These are phyloP conservation scores for Rhinopomastus cyanomelas DNA, from an alignment of 2,113 vertebrate species.

Conservation along the genomic window DNA sequence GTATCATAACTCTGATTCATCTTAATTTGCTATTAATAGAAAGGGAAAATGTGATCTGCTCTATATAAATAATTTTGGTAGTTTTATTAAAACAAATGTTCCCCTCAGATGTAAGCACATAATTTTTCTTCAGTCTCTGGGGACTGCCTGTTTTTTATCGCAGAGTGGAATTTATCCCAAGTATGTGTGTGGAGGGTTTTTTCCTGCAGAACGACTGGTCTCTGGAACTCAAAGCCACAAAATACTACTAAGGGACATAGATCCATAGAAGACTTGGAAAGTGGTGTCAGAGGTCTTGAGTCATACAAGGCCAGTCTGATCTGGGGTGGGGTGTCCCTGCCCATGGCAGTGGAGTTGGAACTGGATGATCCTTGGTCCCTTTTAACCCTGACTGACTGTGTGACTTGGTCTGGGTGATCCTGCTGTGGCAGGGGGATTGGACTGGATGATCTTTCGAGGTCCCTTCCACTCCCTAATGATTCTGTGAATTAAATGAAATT, in stretches of 20 bases:
- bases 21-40: slow-evolving; percentile 53
- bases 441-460: no score
- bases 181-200: not conserved
- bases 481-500: slow-evolving; percentile 30
- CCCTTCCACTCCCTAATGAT: no score
- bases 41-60: slow-evolving; percentile 29
- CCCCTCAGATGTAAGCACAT: not conserved
- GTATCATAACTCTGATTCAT: slow-evolving; percentile 45
- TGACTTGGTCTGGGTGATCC: no score
- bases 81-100: slow-evolving; percentile 32
- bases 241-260: not conserved
- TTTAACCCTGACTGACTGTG: no score
- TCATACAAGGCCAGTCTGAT: no score
- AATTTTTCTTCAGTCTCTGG: not conserved
- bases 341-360: no score
- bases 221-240: not conserved
- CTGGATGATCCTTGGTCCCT: no score
- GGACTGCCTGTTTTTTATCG: slow-evolving; percentile 1
- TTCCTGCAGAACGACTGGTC: slow-evolving; percentile 23
- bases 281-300: no score
- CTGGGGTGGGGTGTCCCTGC: no score
- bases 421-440: no score
- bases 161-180: not conserved
- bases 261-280: slow-evolving; percentile 4
- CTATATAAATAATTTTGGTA: slow-evolving; percentile 25